Evolutionary conservation across 2,797 vertebrate species (phyloP), one percentile per base, ranked within the genome.

Genomic region (Diplodus sargus): DNA sequence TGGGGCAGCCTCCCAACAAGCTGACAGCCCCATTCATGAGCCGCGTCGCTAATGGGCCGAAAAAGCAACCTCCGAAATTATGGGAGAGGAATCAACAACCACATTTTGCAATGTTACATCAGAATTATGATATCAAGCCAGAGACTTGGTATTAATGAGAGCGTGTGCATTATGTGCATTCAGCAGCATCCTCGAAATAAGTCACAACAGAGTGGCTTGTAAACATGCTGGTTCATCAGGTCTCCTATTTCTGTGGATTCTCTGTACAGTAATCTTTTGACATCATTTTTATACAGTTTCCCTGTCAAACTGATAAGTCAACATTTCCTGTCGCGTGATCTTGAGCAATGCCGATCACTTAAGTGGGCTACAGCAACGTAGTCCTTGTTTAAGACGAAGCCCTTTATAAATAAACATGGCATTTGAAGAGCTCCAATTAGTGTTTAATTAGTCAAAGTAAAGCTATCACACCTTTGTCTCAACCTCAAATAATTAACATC

Each of bases 71-170:
- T 22, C 15, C 2, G 22, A 15, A 60, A 74, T 59, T 52, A 34
- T 4, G 45, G 34, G 7, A 51, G 34, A 43, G 14, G 34, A 48
- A 45, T 59, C 63, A 62, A 48, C 30, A 61, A 54, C 48, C 42
- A 16, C 51, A 51, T 54, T 74, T 53, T 64, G 43, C 66, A 67
- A 34, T 58, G 12, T 76, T 67, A 61, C 74, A 68, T 78, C 72
- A 71, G 48, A 65, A 25, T 52, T 34, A 65, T 59, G 13, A 42
- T 39, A 74, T 70, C 22, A 64, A 42, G 64, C 56, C n/a, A 16
- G 8, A 74, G 47, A 64, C 9, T 51, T 7, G 5, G 52, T 60
- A 20, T 66, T 71, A 70, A 62, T 63, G 42, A 63, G 45, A 20
- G 52, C 11, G 17, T 28, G 58, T 30, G 52, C 17, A 20, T 52